These are phyloP conservation scores for Ptilodon capucinus DNA, from an alignment of 2,888 invertebrate genomes.

Conservation along the genomic window DNA sequence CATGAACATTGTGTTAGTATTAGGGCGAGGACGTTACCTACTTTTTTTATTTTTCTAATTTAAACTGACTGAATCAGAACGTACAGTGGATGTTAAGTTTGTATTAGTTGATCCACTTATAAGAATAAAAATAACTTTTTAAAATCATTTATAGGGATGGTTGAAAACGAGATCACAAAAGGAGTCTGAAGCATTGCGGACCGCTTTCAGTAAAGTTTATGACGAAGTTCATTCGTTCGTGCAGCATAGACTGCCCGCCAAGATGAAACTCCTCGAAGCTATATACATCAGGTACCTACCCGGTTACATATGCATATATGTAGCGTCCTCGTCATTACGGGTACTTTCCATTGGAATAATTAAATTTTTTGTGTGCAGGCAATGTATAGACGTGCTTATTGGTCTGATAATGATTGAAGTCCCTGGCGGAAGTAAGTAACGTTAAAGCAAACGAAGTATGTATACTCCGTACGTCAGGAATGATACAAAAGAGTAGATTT, in stretches of 20 bases:
- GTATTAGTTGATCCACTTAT: too few species aligned
- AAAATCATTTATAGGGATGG: constrained; percentile 82
- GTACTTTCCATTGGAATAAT: not conserved
- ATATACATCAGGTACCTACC: constrained; percentile 85
- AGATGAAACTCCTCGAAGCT: constrained; percentile 93
- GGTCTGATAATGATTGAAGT: constrained; percentile 86
- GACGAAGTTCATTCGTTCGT: constrained; percentile 87
- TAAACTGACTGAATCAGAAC: too few species aligned
- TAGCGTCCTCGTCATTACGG: not conserved
- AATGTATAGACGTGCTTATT: constrained; percentile 89
- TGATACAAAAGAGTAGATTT: too few species aligned
- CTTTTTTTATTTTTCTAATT: too few species aligned
- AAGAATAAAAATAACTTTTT: too few species aligned
- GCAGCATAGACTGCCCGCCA: constrained; percentile 86
- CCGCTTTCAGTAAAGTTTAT: constrained; percentile 88
- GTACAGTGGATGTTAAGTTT: too few species aligned
- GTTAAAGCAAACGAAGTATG: too few species aligned
- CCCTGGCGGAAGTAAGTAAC: constrained; percentile 70
- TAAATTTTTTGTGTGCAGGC: constrained; percentile 68
- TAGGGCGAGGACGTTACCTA: too few species aligned
- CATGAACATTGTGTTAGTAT: too few species aligned
- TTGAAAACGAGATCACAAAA: constrained; percentile 83
- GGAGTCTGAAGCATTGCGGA: constrained; percentile 84
- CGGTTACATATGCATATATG: too few species aligned
- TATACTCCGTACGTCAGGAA: not conserved